A percentile compares a stretch with the other conserved stretches of the same genome.
Conservation (phyloP, 2,113 vertebrate species). For the Hippolais icterina region DNA sequence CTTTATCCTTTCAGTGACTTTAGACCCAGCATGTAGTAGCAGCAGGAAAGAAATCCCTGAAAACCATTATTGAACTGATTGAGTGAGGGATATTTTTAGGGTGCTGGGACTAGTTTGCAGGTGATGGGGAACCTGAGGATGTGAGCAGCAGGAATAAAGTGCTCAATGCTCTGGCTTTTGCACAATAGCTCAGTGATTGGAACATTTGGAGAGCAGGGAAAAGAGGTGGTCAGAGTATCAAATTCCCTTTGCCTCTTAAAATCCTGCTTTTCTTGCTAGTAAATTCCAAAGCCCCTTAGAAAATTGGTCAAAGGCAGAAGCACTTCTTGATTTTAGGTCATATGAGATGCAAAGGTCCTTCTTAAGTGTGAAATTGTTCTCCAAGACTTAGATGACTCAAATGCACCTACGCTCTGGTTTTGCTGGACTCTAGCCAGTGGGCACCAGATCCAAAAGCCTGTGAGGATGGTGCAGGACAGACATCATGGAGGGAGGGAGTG, state of each 20-base stretch:
- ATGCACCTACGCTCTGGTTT: not conserved
- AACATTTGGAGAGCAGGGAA: not conserved
- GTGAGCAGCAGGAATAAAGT: not conserved
- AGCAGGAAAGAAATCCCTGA: not conserved
- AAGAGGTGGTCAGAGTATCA: not conserved
- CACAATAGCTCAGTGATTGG: conserved; percentile 17
- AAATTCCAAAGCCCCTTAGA: not conserved
- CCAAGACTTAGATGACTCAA: not conserved
- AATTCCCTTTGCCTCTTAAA: not conserved
- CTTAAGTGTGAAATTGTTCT: not conserved
- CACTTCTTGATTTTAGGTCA: not conserved
- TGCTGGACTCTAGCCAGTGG: not conserved
- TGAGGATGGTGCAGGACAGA: not conserved
- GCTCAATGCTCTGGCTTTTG: not conserved
- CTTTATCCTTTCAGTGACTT: not conserved
- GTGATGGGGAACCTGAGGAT: not conserved
- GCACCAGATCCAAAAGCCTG: not conserved
- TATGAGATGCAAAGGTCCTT: not conserved
- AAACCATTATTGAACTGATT: not conserved
- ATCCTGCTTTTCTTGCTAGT: not conserved
- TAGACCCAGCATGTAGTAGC: not conserved
- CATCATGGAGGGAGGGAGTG: not conserved
- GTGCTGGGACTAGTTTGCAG: not conserved
- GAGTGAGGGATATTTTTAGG: not conserved
- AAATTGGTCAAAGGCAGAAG: not conserved